phyloP scores from a whole-genome alignment of 2,888 invertebrate genomes.

The Myathropa florea region DNA sequence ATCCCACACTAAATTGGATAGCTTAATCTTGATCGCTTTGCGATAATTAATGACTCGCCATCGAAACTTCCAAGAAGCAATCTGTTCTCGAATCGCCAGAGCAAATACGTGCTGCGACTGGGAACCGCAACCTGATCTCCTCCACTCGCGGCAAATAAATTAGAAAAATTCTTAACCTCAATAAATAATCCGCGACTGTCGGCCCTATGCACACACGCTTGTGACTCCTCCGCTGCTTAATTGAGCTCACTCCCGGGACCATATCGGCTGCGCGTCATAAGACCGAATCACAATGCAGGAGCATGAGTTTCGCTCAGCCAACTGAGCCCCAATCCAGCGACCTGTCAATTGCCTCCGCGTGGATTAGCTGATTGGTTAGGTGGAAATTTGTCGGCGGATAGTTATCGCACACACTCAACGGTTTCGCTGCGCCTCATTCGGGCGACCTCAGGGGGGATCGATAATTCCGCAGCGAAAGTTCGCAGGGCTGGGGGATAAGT shows the following conservation, averaged over 20 bases:
- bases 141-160: slow-evolving; percentile 54
- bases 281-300: slow-evolving; percentile 54
- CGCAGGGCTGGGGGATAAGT: slow-evolving; percentile 36
- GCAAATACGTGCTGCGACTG: slow-evolving; percentile 58
- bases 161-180: slow-evolving; percentile 60
- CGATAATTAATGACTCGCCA: slow-evolving; percentile 59
- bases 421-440: background rate
- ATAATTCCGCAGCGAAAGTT: slow-evolving; percentile 52
- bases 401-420: slow-evolving; percentile 21
- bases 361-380: slow-evolving; percentile 35
- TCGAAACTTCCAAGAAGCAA: slow-evolving; percentile 61
- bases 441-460: slow-evolving; percentile 35
- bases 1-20: slow-evolving; percentile 37
- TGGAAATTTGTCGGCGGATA: slow-evolving; percentile 43
- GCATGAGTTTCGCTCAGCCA: slow-evolving; percentile 45
- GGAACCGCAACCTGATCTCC: slow-evolving; percentile 15
- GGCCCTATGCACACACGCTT: slow-evolving; percentile 9
- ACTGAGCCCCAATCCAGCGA: slow-evolving; percentile 23
- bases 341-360: slow-evolving; percentile 59
- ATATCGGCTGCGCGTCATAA: slow-evolving; percentile 19
- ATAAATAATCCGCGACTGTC: slow-evolving; percentile 47
- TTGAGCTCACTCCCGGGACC: slow-evolving; percentile 44
- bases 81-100: slow-evolving; percentile 43
- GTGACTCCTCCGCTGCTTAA: slow-evolving; percentile 36
- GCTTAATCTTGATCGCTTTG: slow-evolving; percentile 59